These are phyloP conservation scores for Cosmopolites sordidus DNA, from an alignment of 2,888 invertebrate species.

Conservation along the genomic window DNA sequence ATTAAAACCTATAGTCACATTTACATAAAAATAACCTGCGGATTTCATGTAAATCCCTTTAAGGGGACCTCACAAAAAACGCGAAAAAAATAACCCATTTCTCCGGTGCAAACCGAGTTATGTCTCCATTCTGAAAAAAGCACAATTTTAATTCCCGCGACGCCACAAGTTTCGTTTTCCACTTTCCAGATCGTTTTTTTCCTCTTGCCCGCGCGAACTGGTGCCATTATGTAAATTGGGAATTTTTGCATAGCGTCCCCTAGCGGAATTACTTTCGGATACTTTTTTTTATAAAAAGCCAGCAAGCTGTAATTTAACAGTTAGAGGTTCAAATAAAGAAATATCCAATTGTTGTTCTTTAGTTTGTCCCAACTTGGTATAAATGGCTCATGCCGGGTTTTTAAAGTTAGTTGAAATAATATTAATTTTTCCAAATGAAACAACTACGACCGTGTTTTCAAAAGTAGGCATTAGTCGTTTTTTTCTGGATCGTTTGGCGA, in stretches of 20 bases:
- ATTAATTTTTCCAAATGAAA: no score
- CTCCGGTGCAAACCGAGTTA: slow-evolving; percentile 14
- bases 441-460: no score
- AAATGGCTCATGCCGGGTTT: no score
- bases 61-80: slow-evolving; percentile 5
- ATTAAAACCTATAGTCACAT: slow-evolving; percentile 7
- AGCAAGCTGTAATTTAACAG: no score
- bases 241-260: slow-evolving; percentile 11
- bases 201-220: slow-evolving; percentile 12
- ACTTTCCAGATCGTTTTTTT: slow-evolving; percentile 9
- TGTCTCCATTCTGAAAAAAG: slow-evolving; percentile 17
- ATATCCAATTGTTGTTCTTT: no score
- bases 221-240: slow-evolving; percentile 19
- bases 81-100: slow-evolving; percentile 18
- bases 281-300: no score
- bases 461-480: no score
- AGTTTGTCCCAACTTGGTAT: no score
- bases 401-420: no score
- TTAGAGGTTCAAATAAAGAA: no score
- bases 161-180: slow-evolving; percentile 21
- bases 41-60: slow-evolving; percentile 9
- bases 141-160: slow-evolving; percentile 22
- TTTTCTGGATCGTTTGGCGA: no score
- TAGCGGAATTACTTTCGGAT: no score
- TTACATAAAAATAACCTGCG: slow-evolving; percentile 5